Conservation (phyloP, 2,797 vertebrate species). For the Melanotaenia nigrans region DNA sequence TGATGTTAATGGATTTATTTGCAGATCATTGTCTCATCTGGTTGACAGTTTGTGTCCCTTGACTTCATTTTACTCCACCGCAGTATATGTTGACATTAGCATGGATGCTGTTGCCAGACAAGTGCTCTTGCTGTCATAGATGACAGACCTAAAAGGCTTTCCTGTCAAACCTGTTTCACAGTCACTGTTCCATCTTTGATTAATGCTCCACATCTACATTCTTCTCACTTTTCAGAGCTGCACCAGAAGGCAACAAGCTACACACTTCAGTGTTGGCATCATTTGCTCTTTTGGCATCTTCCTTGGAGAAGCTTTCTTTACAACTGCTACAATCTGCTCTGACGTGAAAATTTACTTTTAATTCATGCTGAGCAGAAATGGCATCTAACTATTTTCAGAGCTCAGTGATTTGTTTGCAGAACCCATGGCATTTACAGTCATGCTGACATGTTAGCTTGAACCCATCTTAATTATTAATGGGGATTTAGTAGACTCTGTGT, state of each 20-base stretch:
- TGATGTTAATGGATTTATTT: conserved; percentile 13
- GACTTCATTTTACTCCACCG: conserved; percentile 39
- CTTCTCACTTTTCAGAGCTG: background rate
- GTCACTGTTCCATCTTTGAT: conserved; percentile 19
- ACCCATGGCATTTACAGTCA: conserved; percentile 64
- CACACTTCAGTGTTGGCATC: background rate
- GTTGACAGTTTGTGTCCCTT: conserved; percentile 41
- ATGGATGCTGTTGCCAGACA: conserved; percentile 42
- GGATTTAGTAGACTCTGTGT: conserved; percentile 47
- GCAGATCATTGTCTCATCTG: background rate
- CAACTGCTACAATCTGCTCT: background rate
- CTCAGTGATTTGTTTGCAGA: conserved; percentile 48
- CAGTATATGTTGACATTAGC: conserved; percentile 45
- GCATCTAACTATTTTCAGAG: conserved; percentile 39
- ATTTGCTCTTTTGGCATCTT: conserved; percentile 19
- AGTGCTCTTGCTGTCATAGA: conserved; percentile 44
- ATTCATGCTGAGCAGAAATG: conserved; percentile 14
- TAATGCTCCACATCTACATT: conserved; percentile 2
- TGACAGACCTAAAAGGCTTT: conserved; percentile 33
- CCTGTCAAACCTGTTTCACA: conserved; percentile 44
- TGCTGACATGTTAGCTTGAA: conserved; percentile 57
- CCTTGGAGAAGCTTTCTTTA: conserved; percentile 7
- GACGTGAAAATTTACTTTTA: conserved; percentile 9
- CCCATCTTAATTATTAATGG: conserved; percentile 78
- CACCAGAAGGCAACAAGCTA: background rate